A percentile compares a stretch with the other conserved stretches of the same genome.
These are phyloP conservation scores for Gobiocypris rarus DNA, from an alignment of 2,113 vertebrate species.

Conservation along the genomic window DNA sequence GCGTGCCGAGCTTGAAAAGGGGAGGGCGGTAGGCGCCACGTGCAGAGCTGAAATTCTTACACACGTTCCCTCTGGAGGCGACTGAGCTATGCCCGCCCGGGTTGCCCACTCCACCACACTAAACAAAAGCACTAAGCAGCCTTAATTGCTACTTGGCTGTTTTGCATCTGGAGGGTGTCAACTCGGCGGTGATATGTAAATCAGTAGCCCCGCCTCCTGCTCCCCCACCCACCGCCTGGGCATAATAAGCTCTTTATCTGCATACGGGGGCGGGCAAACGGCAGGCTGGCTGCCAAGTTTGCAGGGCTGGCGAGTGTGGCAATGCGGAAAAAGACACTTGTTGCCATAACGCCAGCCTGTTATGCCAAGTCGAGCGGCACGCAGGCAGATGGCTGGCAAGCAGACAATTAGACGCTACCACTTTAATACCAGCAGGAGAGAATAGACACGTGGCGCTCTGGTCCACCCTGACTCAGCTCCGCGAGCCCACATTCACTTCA, in stretches of 20 bases:
- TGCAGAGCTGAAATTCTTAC: conserved; percentile 70
- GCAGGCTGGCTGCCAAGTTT: conserved; percentile 77
- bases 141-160: conserved; percentile 79
- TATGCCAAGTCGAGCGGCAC: conserved; percentile 67
- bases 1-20: conserved; percentile 61
- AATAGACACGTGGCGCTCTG: conserved; percentile 61
- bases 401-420: conserved; percentile 64
- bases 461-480: conserved; percentile 46
- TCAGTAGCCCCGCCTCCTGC: conserved; percentile 64
- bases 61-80: conserved; percentile 63
- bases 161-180: conserved; percentile 79
- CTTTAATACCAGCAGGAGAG: conserved; percentile 59
- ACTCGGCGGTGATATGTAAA: conserved; percentile 79
- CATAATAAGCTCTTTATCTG: conserved; percentile 80
- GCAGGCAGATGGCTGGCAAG: conserved; percentile 52
- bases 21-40: conserved; percentile 61
- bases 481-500: conserved; percentile 51
- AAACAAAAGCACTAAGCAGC: conserved; percentile 81
- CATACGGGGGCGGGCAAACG: conserved; percentile 72
- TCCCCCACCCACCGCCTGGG: conserved; percentile 69
- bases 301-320: conserved; percentile 73
- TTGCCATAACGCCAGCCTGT: conserved; percentile 76
- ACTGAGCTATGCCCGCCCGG: conserved; percentile 47
- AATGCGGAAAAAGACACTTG: conserved; percentile 80
- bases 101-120: conserved; percentile 59